Percentiles rank a stretch among this genome's conserved stretches.
phyloP scores from a whole-genome alignment of 2,113 vertebrate genomes.

The Myodes glareolus region DNA sequence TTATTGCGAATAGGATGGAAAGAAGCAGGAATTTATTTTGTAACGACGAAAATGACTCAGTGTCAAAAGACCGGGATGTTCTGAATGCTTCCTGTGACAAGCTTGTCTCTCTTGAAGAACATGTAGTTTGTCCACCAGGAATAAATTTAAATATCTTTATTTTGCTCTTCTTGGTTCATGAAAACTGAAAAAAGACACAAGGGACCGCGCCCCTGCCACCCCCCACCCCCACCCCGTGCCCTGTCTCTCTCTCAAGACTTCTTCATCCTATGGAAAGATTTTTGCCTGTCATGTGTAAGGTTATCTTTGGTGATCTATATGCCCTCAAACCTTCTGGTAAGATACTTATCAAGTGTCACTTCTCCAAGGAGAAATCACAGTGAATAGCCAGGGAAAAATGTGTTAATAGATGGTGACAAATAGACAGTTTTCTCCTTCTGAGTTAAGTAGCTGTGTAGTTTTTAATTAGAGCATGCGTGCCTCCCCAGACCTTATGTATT shows the following conservation, averaged over 20 bases:
- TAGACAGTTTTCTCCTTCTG: not conserved
- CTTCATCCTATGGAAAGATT: slow-evolving; percentile 43
- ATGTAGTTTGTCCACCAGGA: not conserved
- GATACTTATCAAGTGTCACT: slow-evolving; percentile 59
- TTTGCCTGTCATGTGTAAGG: not conserved
- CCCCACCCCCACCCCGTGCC: rapidly evolving
- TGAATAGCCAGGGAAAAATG: not conserved
- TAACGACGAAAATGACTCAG: slow-evolving; percentile 55
- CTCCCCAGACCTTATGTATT: not conserved
- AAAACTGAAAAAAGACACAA: not conserved
- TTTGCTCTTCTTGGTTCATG: not conserved
- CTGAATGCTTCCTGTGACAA: slow-evolving; percentile 26
- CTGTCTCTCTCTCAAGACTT: not conserved
- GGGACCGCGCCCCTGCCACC: too few relatives aligned
- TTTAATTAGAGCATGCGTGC: slow-evolving; percentile 17
- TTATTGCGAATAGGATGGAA: slow-evolving; percentile 70
- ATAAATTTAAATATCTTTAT: slow-evolving; percentile 16
- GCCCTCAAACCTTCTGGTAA: slow-evolving; percentile 20
- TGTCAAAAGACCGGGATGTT: slow-evolving; percentile 57
- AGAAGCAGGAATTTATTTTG: slow-evolving; percentile 56
- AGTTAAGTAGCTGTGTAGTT: not conserved
- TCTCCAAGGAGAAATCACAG: slow-evolving; percentile 16
- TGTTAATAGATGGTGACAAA: slow-evolving; percentile 13
- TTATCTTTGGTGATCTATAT: slow-evolving; percentile 10
- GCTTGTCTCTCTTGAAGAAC: slow-evolving; percentile 45